Conservation (phyloP, 30 jellyfish, hydroid and myxozoan genomes). For the Sanderia malayensis region DNA sequence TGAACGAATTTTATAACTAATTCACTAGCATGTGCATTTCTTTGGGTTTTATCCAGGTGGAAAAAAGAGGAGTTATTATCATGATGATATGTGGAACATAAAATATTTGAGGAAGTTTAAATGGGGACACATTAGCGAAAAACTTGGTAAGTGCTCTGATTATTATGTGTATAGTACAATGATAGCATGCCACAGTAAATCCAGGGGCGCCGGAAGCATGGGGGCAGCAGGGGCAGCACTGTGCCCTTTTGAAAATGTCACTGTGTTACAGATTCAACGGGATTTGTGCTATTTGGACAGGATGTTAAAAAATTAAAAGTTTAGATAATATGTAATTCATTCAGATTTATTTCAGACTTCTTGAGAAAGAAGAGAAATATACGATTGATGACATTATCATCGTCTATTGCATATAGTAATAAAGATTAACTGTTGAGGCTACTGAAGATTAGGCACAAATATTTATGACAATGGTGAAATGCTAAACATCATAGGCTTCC, state of each 20-base stretch:
- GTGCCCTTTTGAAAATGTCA: too few relatives aligned
- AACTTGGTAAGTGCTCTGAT: slow-evolving; percentile 85
- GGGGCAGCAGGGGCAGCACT: too few relatives aligned
- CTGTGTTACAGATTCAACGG: neutral
- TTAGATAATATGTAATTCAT: neutral
- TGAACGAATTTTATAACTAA: too few relatives aligned
- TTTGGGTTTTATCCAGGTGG: slow-evolving; percentile 77
- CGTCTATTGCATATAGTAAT: neutral
- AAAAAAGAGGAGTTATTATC: slow-evolving; percentile 84
- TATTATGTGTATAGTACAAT: too few relatives aligned
- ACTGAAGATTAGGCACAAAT: neutral
- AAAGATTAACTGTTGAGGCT: neutral
- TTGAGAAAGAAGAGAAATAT: neutral
- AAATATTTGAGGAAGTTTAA: slow-evolving; percentile 75
- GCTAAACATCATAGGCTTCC: neutral
- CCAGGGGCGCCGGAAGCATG: too few relatives aligned
- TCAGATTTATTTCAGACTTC: neutral
- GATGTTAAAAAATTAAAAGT: neutral
- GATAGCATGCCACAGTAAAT: too few relatives aligned
- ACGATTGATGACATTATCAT: neutral
- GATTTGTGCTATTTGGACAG: neutral
- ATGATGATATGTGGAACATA: slow-evolving; percentile 90
- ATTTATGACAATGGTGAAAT: neutral
- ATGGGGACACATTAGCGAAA: slow-evolving; percentile 95
- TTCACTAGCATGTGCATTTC: too few relatives aligned